phyloP scores from a whole-genome alignment of 2,797 vertebrate genomes.

The Sparidentex hasta region DNA sequence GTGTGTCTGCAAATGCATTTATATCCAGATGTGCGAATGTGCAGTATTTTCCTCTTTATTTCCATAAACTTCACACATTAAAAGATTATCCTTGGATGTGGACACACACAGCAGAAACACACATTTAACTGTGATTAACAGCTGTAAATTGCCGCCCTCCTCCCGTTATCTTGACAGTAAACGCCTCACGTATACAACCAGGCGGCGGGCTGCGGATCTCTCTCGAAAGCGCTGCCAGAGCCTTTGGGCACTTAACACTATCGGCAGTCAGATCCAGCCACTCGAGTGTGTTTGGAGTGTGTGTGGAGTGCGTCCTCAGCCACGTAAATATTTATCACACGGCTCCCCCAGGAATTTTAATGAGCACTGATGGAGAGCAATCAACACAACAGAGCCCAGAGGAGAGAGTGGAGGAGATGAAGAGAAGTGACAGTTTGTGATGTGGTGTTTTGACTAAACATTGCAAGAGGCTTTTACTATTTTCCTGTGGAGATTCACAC shows the following conservation, averaged over 20 bases:
- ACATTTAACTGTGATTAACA: conserved; percentile 38
- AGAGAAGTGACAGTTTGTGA: conserved; percentile 40
- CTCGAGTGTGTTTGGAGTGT: conserved; percentile 79
- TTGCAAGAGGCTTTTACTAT: conserved; percentile 24
- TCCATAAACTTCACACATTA: conserved; percentile 78
- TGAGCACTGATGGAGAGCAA: conserved; percentile 79
- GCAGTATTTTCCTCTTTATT: conserved; percentile 68
- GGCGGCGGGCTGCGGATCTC: conserved; percentile 38
- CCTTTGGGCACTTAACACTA: conserved; percentile 73
- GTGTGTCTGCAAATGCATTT: conserved; percentile 52
- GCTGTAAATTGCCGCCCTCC: conserved; percentile 52
- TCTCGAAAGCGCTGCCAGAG: conserved; percentile 43
- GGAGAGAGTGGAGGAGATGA: conserved; percentile 16
- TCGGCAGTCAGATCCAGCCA: conserved; percentile 68
- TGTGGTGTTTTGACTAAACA: conserved; percentile 30
- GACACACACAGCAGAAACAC: conserved; percentile 40
- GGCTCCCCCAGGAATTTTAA: conserved; percentile 80
- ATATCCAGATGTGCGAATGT: conserved; percentile 72
- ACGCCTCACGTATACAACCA: conserved; percentile 62
- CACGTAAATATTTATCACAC: conserved; percentile 81
- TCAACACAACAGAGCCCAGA: conserved; percentile 55
- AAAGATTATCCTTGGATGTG: conserved; percentile 46
- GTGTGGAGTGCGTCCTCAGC: conserved; percentile 80
- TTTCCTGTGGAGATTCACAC: conserved; percentile 40
- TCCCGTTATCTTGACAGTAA: conserved; percentile 74